These are phyloP conservation scores for Gobio occitaniae DNA, from an alignment of 2,797 vertebrate species.

Conservation along the genomic window DNA sequence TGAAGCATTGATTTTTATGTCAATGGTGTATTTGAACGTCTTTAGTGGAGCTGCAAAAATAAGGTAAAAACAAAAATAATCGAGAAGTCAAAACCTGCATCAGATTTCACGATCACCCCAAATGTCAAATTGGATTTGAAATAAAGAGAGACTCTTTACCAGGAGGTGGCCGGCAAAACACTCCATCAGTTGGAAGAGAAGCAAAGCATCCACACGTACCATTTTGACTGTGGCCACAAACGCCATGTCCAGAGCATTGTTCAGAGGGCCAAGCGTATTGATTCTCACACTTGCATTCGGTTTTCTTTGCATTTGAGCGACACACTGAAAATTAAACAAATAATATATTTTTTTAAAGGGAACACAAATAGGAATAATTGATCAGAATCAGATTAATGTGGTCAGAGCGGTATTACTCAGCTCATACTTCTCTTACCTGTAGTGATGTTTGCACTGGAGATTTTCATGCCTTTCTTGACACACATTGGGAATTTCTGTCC, in stretches of 20 bases:
- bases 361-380: too few species aligned
- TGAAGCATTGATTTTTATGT: neutral
- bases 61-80: fast-evolving
- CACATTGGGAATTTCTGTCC: neutral
- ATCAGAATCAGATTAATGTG: neutral
- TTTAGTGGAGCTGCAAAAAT: neutral
- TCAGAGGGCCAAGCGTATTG: neutral
- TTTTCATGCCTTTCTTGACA: neutral
- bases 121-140: fast-evolving
- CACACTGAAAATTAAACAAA: neutral
- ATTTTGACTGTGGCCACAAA: neutral
- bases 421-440: neutral
- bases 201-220: neutral
- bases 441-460: neutral
- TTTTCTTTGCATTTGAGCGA: neutral
- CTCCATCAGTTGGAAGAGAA: neutral
- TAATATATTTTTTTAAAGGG: too few species aligned
- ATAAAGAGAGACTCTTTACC: neutral
- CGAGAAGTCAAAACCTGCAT: fast-evolving
- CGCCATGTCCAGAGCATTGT: neutral
- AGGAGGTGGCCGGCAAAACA: neutral
- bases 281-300: neutral
- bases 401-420: fast-evolving
- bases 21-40: neutral
- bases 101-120: fast-evolving